Conservation (phyloP, 2,113 vertebrate genomes). For the Halichoerus grypus region DNA sequence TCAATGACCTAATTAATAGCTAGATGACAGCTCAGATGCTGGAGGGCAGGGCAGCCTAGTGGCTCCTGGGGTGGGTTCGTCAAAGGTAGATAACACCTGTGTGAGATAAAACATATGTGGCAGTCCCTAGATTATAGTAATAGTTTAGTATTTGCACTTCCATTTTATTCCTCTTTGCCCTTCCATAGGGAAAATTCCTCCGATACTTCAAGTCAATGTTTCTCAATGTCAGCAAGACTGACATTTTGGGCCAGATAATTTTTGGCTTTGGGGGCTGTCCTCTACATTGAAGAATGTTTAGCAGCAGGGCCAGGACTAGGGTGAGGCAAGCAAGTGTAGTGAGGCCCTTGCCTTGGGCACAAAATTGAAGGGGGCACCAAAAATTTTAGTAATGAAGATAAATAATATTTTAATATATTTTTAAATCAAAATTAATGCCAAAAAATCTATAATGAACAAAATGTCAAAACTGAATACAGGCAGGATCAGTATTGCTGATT, state of each 20-base stretch:
- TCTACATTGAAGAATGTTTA: background rate
- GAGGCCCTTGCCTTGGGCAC: background rate
- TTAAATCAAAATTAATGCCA: background rate
- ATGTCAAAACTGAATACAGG: background rate
- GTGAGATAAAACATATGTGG: background rate
- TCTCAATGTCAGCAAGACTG: background rate
- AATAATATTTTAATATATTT: background rate
- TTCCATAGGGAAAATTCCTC: background rate
- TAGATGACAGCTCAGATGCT: background rate
- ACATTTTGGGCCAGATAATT: background rate
- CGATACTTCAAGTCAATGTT: background rate
- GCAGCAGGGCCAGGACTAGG: background rate
- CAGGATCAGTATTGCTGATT: background rate
- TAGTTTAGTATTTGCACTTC: background rate
- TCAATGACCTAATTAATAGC: background rate
- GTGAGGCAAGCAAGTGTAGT: background rate
- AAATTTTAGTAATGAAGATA: background rate
- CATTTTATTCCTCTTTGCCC: background rate
- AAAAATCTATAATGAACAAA: conserved; percentile 1
- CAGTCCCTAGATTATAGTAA: background rate
- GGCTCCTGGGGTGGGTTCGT: background rate
- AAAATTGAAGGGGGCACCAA: background rate
- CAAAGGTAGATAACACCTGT: background rate
- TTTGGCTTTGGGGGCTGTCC: background rate
- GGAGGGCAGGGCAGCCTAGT: background rate